These are phyloP conservation scores for Phymatocera aterrima DNA, from an alignment of 2,888 invertebrate species.

Conservation along the genomic window DNA sequence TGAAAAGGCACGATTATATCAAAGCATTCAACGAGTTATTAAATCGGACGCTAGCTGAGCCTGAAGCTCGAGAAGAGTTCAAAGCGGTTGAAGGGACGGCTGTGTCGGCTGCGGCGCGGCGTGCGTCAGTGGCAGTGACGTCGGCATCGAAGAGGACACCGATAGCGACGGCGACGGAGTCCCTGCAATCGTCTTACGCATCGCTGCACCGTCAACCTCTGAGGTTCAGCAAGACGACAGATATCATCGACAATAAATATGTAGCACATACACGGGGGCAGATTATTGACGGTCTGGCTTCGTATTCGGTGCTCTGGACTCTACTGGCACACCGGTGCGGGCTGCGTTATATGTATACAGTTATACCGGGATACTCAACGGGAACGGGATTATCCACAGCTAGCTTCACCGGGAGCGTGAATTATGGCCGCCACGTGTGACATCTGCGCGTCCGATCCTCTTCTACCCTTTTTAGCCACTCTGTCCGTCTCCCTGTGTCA, in stretches of 20 bases:
- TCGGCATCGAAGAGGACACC: not conserved
- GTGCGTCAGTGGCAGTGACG: slow-evolving; percentile 22
- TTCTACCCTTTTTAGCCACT: slow-evolving; percentile 30
- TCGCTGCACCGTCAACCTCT: slow-evolving; percentile 45
- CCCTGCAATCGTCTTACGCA: slow-evolving; percentile 47
- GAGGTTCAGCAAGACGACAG: slow-evolving; percentile 46
- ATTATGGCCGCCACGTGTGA: slow-evolving; percentile 48
- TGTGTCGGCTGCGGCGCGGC: not conserved
- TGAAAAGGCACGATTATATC: not conserved
- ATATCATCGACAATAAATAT: slow-evolving; percentile 49
- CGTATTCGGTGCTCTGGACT: slow-evolving; percentile 25
- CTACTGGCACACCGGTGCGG: slow-evolving; percentile 8
- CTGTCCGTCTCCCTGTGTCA: slow-evolving; percentile 24
- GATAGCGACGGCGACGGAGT: slow-evolving; percentile 27
- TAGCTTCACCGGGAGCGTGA: slow-evolving; percentile 38
- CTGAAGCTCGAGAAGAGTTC: slow-evolving; percentile 8
- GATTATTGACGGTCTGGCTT: slow-evolving; percentile 40
- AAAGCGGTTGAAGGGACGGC: slow-evolving; percentile 3
- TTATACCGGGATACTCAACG: not conserved
- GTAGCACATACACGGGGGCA: slow-evolving; percentile 45
- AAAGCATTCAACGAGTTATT: slow-evolving; percentile 28
- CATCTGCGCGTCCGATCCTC: slow-evolving; percentile 44
- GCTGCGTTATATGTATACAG: slow-evolving; percentile 45
- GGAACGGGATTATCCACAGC: slow-evolving; percentile 30
- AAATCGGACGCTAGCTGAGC: not conserved